Conservation (phyloP, 2,888 invertebrate genomes). For the Mimachlamys varia region DNA sequence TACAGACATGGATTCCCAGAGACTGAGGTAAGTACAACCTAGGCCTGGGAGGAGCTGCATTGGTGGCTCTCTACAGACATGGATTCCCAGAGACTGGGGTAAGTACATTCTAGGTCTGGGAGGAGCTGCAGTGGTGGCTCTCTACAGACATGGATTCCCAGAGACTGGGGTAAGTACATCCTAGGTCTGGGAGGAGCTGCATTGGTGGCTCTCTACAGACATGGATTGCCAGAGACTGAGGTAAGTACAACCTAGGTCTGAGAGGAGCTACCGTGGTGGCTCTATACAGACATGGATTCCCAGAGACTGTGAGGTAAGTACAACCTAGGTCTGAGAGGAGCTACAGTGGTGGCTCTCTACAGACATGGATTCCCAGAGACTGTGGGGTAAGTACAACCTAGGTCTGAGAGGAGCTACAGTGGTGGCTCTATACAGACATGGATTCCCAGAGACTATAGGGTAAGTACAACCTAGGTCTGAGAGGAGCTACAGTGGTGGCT, state of each 20-base stretch:
- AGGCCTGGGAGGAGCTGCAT: constrained; percentile 84
- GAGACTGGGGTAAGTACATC: no score
- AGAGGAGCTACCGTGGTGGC: constrained; percentile 88
- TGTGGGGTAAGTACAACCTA: no score
- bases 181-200: no score
- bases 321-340: constrained; percentile 64
- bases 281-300: constrained; percentile 83
- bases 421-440: constrained; percentile 87
- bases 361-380: no score
- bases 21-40: background rate
- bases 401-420: constrained; percentile 84
- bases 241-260: no score
- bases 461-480: background rate
- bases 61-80: constrained; percentile 87
- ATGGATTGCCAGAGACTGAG: no score
- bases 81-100: no score
- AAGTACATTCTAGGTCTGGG: constrained; percentile 97
- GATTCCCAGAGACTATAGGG: background rate
- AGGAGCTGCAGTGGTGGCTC: constrained; percentile 95
- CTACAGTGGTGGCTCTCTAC: constrained; percentile 88
- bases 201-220: no score
- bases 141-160: constrained; percentile 94
- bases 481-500: constrained; percentile 88
- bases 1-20: background rate
- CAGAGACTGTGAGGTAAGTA: background rate